Evolutionary conservation across 37 sponge, comb jelly and placozoan genomes (phyloP).

Genomic region (Oopsacas minuta): DNA sequence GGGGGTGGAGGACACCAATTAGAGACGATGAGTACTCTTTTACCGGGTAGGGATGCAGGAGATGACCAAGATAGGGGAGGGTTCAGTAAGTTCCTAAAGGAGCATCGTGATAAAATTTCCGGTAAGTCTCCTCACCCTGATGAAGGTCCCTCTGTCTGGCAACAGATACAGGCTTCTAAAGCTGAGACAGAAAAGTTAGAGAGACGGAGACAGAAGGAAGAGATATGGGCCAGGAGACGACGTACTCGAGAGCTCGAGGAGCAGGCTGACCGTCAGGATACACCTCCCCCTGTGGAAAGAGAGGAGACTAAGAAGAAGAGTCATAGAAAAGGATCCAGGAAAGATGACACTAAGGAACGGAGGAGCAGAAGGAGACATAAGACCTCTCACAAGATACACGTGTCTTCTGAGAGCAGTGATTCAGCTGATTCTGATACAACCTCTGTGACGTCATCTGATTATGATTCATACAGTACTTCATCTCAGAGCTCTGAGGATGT

Average conservation of each 20-base stretch:
- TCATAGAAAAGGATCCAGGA: no score
- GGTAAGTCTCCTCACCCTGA: not conserved
- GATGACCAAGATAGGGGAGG: not conserved
- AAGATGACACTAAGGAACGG: not conserved
- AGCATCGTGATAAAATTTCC: not conserved
- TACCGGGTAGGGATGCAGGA: not conserved
- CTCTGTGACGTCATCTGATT: not conserved
- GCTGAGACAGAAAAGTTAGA: not conserved
- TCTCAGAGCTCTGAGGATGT: not conserved
- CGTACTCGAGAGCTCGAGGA: slow-evolving; percentile 2
- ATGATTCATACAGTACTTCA: not conserved
- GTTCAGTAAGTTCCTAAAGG: not conserved
- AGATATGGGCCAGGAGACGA: not conserved
- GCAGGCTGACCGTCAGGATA: not conserved
- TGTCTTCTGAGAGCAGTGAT: not conserved
- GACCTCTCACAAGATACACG: not conserved
- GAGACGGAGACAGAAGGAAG: not conserved
- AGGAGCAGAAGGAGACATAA: not conserved
- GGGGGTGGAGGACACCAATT: not conserved
- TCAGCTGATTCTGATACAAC: not conserved
- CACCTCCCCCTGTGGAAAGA: not conserved
- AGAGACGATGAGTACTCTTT: not conserved
- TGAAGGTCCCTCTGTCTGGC: not conserved
- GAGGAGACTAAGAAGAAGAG: not conserved
- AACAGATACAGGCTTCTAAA: not conserved